Conservation (phyloP, 2,113 vertebrate species). For the Heterotilapia buettikoferi region DNA sequence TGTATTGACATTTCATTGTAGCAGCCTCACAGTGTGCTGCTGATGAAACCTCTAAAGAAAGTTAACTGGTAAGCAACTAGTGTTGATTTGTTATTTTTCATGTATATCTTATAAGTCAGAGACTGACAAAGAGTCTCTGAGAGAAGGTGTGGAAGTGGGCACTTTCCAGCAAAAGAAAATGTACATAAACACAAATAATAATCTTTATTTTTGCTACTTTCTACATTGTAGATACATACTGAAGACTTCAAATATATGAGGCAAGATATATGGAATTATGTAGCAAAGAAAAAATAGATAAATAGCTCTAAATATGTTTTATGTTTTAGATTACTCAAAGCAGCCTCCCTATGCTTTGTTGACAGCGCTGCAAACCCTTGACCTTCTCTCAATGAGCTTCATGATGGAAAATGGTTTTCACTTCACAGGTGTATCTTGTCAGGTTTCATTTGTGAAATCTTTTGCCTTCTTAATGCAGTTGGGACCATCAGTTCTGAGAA, state of each 20-base stretch:
- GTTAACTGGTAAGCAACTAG: not conserved
- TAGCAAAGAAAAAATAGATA: too few species aligned
- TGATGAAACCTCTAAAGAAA: not conserved
- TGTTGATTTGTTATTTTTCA: not conserved
- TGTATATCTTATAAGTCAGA: not conserved
- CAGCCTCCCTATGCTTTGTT: not conserved
- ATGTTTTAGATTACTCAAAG: too few species aligned
- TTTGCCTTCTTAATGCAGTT: not conserved
- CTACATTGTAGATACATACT: too few species aligned
- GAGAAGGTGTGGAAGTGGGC: not conserved
- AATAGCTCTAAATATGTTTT: too few species aligned
- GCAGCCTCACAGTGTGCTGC: not conserved
- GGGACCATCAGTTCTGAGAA: not conserved
- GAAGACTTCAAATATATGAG: too few species aligned
- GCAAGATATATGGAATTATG: too few species aligned
- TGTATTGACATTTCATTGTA: not conserved
- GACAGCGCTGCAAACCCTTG: not conserved
- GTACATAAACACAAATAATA: not conserved
- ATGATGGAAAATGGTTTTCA: not conserved
- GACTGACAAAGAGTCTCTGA: not conserved
- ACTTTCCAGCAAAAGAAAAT: not conserved
- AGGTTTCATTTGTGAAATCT: not conserved
- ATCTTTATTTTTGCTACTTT: too few species aligned
- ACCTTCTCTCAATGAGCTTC: not conserved
- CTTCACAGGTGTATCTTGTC: not conserved